These are phyloP conservation scores for Heliothis peltigera DNA, from an alignment of 2,888 invertebrate genomes.

Conservation along the genomic window DNA sequence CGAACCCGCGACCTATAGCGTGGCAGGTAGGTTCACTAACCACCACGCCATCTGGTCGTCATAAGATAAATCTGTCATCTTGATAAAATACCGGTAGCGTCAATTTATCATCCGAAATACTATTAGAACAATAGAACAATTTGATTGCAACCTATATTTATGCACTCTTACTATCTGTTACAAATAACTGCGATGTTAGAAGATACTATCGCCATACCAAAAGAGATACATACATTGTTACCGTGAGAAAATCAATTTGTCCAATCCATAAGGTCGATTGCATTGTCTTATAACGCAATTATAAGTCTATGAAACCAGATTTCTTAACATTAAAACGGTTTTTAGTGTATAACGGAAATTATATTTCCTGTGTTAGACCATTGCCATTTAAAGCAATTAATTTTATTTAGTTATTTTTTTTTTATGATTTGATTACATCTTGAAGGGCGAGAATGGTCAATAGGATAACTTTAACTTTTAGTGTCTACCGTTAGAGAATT, in stretches of 20 bases:
- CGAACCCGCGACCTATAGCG: too few species aligned
- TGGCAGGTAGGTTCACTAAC: too few species aligned
- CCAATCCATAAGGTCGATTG: conserved; percentile 11
- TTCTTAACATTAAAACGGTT: conserved; percentile 21
- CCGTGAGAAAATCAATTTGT: conserved; percentile 52
- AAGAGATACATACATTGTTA: conserved; percentile 64
- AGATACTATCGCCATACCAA: conserved; percentile 65
- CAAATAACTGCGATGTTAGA: conserved; percentile 63
- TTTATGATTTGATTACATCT: neutral
- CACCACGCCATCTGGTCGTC: too few species aligned
- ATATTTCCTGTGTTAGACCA: conserved; percentile 36
- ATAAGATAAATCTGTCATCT: too few species aligned
- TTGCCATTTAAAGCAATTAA: conserved; percentile 15
- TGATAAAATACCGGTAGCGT: neutral
- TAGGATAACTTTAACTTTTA: neutral
- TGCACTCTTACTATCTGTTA: conserved; percentile 54
- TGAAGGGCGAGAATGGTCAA: neutral
- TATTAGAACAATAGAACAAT: conserved; percentile 40
- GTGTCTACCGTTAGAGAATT: too few species aligned
- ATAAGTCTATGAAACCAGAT: conserved; percentile 7
- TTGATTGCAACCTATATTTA: conserved; percentile 45
- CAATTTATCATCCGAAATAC: neutral
- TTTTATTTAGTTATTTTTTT: conserved; percentile 2
- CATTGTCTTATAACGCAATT: conserved; percentile 30
- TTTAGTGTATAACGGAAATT: conserved; percentile 21